Percentiles rank a stretch among this genome's conserved stretches.
phyloP scores from a whole-genome alignment of 1,140 invertebrate genomes.

The Globodera rostochiensis region DNA sequence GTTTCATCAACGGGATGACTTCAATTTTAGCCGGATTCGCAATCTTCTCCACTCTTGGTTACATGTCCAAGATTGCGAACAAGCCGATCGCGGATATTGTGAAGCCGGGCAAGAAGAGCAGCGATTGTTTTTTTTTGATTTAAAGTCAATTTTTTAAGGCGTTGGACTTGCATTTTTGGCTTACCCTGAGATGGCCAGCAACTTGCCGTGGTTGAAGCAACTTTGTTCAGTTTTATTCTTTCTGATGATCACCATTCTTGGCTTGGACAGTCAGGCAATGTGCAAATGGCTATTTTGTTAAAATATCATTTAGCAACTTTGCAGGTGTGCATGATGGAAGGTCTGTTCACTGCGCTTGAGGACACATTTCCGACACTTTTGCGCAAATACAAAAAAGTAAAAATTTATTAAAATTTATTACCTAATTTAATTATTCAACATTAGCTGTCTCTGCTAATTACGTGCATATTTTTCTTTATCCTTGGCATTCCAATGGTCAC shows the following conservation, averaged over 20 bases:
- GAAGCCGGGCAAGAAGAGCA: conserved; percentile 47
- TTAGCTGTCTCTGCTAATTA: conserved; percentile 48
- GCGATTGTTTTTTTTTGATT: no score
- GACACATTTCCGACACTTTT: conserved; percentile 61
- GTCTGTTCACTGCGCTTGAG: conserved; percentile 63
- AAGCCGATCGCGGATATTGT: conserved; percentile 65
- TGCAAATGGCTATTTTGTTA: neutral
- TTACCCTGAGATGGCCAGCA: conserved; percentile 62
- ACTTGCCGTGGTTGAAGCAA: conserved; percentile 60
- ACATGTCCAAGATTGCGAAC: conserved; percentile 66
- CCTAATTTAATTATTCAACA: neutral
- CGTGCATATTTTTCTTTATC: conserved; percentile 61
- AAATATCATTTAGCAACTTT: neutral
- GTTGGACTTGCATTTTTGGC: conserved; percentile 64
- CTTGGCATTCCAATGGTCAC: conserved; percentile 63
- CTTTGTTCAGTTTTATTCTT: conserved; percentile 64
- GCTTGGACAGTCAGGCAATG: conserved; percentile 61
- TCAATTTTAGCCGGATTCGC: conserved; percentile 82
- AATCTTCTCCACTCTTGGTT: conserved; percentile 81
- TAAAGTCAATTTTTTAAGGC: conserved; percentile 4
- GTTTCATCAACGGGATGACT: conserved; percentile 71
- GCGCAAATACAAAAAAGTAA: conserved; percentile 61
- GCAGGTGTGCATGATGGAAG: conserved; percentile 65
- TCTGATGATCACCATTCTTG: conserved; percentile 64
- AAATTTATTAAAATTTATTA: neutral